These are phyloP conservation scores for Euproctis similis DNA, from an alignment of 2,888 invertebrate genomes.

Conservation along the genomic window DNA sequence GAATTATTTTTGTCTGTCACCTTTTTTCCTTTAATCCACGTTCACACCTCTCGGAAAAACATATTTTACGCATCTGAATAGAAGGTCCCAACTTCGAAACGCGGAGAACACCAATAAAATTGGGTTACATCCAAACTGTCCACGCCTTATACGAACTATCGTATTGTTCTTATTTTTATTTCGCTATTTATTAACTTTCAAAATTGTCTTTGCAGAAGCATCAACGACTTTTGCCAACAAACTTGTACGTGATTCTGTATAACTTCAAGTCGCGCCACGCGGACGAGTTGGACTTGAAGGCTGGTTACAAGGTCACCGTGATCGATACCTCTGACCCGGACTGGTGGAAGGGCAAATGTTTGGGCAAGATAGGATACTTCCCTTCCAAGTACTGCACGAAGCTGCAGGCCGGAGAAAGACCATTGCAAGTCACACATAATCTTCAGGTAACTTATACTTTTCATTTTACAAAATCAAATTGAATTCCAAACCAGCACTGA, in stretches of 20 bases:
- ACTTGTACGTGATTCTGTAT: conserved; percentile 94
- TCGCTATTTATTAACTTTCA: conserved; percentile 1
- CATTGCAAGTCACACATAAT: conserved; percentile 85
- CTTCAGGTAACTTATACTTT: conserved; percentile 45
- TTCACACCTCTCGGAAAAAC: no score
- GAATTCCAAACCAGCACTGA: no score
- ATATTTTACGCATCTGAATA: no score
- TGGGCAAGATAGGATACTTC: conserved; percentile 93
- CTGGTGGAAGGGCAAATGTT: conserved; percentile 98
- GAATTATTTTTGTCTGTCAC: no score
- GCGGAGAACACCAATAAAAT: no score
- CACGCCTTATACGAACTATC: no score
- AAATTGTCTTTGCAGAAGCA: conserved; percentile 77
- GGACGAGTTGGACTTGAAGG: conserved; percentile 95
- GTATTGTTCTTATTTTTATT: no score
- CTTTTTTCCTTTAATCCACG: no score
- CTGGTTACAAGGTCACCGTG: conserved; percentile 92
- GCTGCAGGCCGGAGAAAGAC: conserved; percentile 91
- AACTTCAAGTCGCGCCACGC: conserved; percentile 96
- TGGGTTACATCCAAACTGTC: no score
- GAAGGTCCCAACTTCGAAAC: no score
- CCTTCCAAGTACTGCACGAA: conserved; percentile 96
- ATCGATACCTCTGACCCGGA: conserved; percentile 96
- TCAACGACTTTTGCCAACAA: conserved; percentile 89
- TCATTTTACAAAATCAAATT: no score